These are phyloP conservation scores for Ectobius pallidus DNA, from an alignment of 2,888 invertebrate species.

Conservation along the genomic window DNA sequence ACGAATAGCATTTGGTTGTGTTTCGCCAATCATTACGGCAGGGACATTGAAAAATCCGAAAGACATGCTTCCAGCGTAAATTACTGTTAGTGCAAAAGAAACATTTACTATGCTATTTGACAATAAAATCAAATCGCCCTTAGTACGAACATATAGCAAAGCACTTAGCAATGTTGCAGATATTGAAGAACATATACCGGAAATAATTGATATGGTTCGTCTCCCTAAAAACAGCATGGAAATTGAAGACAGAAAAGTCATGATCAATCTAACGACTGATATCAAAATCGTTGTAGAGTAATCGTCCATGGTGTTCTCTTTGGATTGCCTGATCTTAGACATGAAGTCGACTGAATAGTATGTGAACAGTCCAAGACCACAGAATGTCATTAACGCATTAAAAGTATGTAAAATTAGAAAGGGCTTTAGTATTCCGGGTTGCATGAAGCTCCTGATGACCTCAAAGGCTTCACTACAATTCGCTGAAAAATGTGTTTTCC, in stretches of 20 bases:
- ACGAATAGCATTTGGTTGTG: conserved; percentile 73
- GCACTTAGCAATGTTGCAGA: conserved; percentile 66
- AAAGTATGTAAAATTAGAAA: conserved; percentile 74
- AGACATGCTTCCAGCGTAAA: conserved; percentile 76
- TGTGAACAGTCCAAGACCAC: conserved; percentile 77
- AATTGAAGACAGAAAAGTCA: conserved; percentile 69
- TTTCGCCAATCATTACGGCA: conserved; percentile 76
- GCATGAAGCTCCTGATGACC: background rate
- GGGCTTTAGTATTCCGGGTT: conserved; percentile 70
- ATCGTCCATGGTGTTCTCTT: conserved; percentile 49
- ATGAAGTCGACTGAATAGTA: conserved; percentile 81
- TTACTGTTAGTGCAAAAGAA: conserved; percentile 61
- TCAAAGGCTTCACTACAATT: background rate
- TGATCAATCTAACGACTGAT: conserved; percentile 67
- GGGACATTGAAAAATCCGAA: conserved; percentile 75
- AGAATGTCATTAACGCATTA: conserved; percentile 73
- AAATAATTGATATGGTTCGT: conserved; percentile 67
- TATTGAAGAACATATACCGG: conserved; percentile 69
- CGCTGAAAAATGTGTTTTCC: background rate
- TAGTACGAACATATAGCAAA: conserved; percentile 55
- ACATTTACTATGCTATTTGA: too few relatives aligned
- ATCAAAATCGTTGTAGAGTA: conserved; percentile 71
- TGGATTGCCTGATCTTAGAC: background rate
- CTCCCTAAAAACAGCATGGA: conserved; percentile 68
- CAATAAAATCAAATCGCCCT: conserved; percentile 36